A percentile compares a stretch with the other conserved stretches of the same genome.
Conservation (phyloP, 2,888 invertebrate genomes). For the Smittia aterrima region DNA sequence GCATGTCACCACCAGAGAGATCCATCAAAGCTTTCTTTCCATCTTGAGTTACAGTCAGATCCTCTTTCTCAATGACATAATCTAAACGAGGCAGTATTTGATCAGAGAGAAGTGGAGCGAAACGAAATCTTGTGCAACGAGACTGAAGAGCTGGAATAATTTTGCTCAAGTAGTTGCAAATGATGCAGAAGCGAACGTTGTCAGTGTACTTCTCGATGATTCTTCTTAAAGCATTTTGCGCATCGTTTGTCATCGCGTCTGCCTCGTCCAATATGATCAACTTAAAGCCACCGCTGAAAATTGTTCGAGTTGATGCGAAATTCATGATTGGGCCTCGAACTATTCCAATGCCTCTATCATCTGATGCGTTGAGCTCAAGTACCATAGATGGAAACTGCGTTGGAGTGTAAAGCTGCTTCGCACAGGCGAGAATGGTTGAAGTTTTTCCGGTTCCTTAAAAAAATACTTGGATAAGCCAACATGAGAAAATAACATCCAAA, state of each 20-base stretch:
- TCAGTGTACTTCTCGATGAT: slow-evolving; percentile 99
- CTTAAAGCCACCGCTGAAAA: slow-evolving; percentile 91
- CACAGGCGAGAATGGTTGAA: slow-evolving; percentile 94
- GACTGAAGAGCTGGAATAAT: slow-evolving; percentile 99
- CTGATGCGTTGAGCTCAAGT: slow-evolving; percentile 92
- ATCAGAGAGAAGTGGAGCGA: slow-evolving; percentile 80
- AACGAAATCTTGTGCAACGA: slow-evolving; percentile 93
- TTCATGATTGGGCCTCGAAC: slow-evolving; percentile 91
- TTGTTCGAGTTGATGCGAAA: slow-evolving; percentile 95
- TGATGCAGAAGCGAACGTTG: slow-evolving; percentile 96
- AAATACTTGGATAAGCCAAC: neutral
- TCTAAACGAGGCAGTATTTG: slow-evolving; percentile 89
- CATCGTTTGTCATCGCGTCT: slow-evolving; percentile 99
- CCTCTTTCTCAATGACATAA: slow-evolving; percentile 77
- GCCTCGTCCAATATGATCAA: slow-evolving; percentile 97
- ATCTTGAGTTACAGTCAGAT: slow-evolving; percentile 80
- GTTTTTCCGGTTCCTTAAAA: slow-evolving; percentile 69
- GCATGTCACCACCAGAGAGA: slow-evolving; percentile 95
- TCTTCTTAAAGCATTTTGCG: slow-evolving; percentile 94
- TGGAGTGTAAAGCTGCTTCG: slow-evolving; percentile 84
- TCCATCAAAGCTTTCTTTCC: slow-evolving; percentile 86
- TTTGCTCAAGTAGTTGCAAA: slow-evolving; percentile 97
- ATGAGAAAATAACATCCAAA: neutral
- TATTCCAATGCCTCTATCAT: slow-evolving; percentile 95
- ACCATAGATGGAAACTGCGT: slow-evolving; percentile 94